Percentiles rank a stretch among this genome's conserved stretches.
phyloP scores from a whole-genome alignment of 2,888 invertebrate species.

The Seira musarum region DNA sequence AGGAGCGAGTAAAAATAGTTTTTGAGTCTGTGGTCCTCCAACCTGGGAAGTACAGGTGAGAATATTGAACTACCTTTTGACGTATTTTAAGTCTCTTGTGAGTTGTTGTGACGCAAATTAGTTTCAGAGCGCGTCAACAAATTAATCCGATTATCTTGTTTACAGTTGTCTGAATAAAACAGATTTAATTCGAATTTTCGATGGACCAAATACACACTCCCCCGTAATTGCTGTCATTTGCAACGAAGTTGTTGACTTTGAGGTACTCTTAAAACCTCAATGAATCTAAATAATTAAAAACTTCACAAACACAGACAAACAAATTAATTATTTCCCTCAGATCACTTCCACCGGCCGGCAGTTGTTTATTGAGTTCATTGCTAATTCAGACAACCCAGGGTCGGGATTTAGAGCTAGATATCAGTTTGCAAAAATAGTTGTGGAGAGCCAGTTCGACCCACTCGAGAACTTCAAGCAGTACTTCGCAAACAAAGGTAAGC shows the following conservation, averaged over 20 bases:
- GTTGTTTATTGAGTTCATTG: conserved; percentile 87
- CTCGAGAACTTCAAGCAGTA: conserved; percentile 61
- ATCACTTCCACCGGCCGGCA: conserved; percentile 85
- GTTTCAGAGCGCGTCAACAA: not conserved
- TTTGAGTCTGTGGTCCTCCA: conserved; percentile 87
- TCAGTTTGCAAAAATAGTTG: conserved; percentile 69
- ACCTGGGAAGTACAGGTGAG: conserved; percentile 84
- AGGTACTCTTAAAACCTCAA: conserved; percentile 74
- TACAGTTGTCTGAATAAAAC: conserved; percentile 86
- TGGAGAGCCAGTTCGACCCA: conserved; percentile 61
- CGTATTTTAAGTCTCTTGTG: too few species aligned
- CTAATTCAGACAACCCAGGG: conserved; percentile 85
- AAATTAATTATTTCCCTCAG: conserved; percentile 38
- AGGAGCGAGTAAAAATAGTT: conserved; percentile 83
- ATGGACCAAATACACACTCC: conserved; percentile 82
- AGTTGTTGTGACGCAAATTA: too few species aligned
- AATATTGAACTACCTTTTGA: not conserved
- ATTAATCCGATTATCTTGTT: conserved; percentile 38
- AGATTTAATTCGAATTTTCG: conserved; percentile 89
- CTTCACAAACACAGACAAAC: not conserved
- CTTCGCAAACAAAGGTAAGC: conserved; percentile 57
- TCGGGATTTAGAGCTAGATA: conserved; percentile 83
- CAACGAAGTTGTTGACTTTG: conserved; percentile 84
- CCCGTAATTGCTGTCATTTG: conserved; percentile 88
- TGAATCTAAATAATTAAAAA: not conserved